Conservation (phyloP, 2,888 invertebrate genomes). For the Microctonus aethiopoides region DNA sequence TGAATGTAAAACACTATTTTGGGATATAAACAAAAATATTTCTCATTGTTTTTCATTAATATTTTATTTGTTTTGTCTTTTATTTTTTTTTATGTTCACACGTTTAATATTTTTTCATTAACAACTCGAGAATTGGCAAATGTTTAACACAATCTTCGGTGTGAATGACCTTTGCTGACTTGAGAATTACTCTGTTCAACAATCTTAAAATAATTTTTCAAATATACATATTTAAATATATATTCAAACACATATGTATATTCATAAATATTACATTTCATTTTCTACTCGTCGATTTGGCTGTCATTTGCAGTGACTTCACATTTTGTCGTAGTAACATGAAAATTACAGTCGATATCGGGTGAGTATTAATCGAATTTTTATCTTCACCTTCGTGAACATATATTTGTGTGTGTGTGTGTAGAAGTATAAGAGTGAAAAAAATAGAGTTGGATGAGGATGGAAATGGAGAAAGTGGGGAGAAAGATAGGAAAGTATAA, state of each 20-base stretch:
- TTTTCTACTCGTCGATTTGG: neutral
- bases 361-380: conserved; percentile 33
- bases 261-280: neutral
- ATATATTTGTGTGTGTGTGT: neutral
- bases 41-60: neutral
- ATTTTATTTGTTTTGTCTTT: neutral
- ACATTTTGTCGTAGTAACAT: conserved; percentile 7
- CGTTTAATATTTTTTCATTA: conserved; percentile 23
- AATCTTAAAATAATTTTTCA: neutral
- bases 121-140: neutral
- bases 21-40: neutral
- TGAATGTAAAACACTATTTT: neutral
- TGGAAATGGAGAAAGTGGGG: neutral
- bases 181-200: too few species aligned
- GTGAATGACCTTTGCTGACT: conserved; percentile 23
- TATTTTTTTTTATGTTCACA: neutral
- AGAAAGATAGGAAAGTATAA: neutral
- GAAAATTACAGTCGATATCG: conserved; percentile 14
- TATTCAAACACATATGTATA: neutral
- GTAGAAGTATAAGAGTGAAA: too few species aligned
- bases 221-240: neutral
- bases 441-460: neutral
- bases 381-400: conserved; percentile 15
- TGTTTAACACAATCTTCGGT: conserved; percentile 17
- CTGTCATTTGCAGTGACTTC: conserved; percentile 17